phyloP scores from a whole-genome alignment of 1,140 invertebrate genomes.

The Carposina sasakii region DNA sequence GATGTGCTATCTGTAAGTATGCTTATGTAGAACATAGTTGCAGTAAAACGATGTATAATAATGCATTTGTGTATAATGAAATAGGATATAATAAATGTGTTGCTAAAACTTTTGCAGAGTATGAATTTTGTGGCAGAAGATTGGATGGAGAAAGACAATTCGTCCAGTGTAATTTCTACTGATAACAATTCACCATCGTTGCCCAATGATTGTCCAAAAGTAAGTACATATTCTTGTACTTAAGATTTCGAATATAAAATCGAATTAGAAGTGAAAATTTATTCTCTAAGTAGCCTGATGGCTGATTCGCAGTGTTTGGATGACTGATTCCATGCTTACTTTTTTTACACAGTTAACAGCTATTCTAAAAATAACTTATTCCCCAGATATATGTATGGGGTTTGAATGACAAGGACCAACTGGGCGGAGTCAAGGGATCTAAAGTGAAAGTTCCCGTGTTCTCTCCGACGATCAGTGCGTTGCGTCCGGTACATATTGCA shows the following conservation, averaged over 20 bases:
- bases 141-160: conserved; percentile 65
- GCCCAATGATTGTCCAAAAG: conserved; percentile 64
- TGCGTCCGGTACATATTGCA: conserved; percentile 91
- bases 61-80: too few relatives aligned
- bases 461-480: conserved; percentile 87
- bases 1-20: conserved; percentile 68
- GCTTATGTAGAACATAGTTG: too few relatives aligned
- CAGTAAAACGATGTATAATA: too few relatives aligned
- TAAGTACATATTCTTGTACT: conserved; percentile 21
- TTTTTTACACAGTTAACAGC: too few relatives aligned
- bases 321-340: too few relatives aligned
- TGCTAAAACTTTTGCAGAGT: conserved; percentile 61
- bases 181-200: conserved; percentile 54
- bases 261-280: too few relatives aligned
- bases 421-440: conserved; percentile 95
- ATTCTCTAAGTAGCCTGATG: too few relatives aligned
- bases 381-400: conserved; percentile 93
- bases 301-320: too few relatives aligned
- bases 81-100: too few relatives aligned
- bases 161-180: conserved; percentile 36
- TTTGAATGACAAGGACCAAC: conserved; percentile 96
- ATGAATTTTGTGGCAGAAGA: conserved; percentile 71
- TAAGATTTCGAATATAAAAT: too few relatives aligned
- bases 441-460: conserved; percentile 94
- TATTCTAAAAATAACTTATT: too few relatives aligned